Evolutionary conservation across 2,113 vertebrate species (phyloP).

Genomic region (Romanogobio albipinnatus): DNA sequence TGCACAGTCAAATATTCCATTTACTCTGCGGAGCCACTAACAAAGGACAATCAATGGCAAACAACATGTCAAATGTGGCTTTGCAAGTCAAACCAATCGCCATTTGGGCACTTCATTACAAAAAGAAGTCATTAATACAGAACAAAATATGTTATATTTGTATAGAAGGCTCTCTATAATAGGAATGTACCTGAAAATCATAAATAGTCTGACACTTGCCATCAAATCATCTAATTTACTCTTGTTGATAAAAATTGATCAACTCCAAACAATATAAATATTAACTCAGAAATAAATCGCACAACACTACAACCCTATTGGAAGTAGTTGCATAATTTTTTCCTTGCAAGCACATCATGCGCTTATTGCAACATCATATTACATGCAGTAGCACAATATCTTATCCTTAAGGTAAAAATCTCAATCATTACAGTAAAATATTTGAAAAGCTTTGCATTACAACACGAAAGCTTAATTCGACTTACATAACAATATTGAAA

Average conservation of each 20-base stretch:
- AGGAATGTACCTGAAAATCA: conserved; percentile 30
- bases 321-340: conserved; percentile 29
- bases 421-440: conserved; percentile 7
- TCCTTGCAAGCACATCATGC: neutral
- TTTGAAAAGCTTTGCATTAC: conserved; percentile 7
- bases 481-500: conserved; percentile 29
- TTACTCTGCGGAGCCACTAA: conserved; percentile 26
- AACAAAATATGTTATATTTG: conserved; percentile 8
- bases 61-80: conserved; percentile 5
- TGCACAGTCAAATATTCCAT: conserved; percentile 51
- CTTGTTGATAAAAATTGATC: neutral
- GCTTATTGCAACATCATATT: neutral
- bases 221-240: conserved; percentile 16
- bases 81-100: conserved; percentile 26
- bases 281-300: conserved; percentile 14
- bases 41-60: conserved; percentile 39
- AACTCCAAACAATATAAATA: conserved; percentile 29
- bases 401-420: neutral
- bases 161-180: neutral
- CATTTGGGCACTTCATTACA: neutral
- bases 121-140: conserved; percentile 20
- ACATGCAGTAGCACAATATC: conserved; percentile 12
- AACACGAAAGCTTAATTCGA: conserved; percentile 38
- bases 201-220: neutral
- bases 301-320: conserved; percentile 13